Percentiles rank a stretch among this genome's conserved stretches.
Conservation (phyloP, 2,888 invertebrate genomes). For the Heteromyza rotundicornis region DNA sequence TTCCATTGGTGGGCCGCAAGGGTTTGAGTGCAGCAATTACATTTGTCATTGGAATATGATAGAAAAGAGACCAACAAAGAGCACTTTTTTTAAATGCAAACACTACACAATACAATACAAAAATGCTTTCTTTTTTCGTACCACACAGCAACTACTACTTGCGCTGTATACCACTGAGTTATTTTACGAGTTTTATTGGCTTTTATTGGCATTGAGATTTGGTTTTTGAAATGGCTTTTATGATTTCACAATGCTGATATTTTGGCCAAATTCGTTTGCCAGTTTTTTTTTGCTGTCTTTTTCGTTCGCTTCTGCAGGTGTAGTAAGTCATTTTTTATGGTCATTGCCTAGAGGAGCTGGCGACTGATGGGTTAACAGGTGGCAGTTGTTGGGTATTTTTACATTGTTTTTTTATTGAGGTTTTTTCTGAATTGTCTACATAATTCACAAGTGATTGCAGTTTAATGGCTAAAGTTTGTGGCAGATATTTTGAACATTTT, state of each 20-base stretch:
- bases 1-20: background rate
- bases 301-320: slow-evolving; percentile 28
- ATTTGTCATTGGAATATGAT: slow-evolving; percentile 37
- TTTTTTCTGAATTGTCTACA: slow-evolving; percentile 37
- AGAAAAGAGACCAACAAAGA: slow-evolving; percentile 27
- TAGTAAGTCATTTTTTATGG: slow-evolving; percentile 59
- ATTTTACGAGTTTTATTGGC: slow-evolving; percentile 55
- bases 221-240: slow-evolving; percentile 48
- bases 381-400: slow-evolving; percentile 33
- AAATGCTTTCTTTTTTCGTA: too few species aligned
- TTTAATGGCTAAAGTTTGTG: slow-evolving; percentile 55
- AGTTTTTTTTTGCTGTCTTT: slow-evolving; percentile 17
- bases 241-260: slow-evolving; percentile 25
- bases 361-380: slow-evolving; percentile 51
- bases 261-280: slow-evolving; percentile 12
- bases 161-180: slow-evolving; percentile 37
- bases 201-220: slow-evolving; percentile 53
- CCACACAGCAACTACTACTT: background rate
- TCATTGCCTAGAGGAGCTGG: slow-evolving; percentile 30
- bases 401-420: slow-evolving; percentile 6
- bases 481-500: too few species aligned
- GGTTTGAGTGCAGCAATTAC: slow-evolving; percentile 18
- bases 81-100: too few species aligned
- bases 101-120: too few species aligned
- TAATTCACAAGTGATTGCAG: slow-evolving; percentile 56